Evolutionary conservation across 2,888 invertebrate genomes (phyloP), one percentile per base, ranked within the genome.

Genomic region (Calliopum simillimum): DNA sequence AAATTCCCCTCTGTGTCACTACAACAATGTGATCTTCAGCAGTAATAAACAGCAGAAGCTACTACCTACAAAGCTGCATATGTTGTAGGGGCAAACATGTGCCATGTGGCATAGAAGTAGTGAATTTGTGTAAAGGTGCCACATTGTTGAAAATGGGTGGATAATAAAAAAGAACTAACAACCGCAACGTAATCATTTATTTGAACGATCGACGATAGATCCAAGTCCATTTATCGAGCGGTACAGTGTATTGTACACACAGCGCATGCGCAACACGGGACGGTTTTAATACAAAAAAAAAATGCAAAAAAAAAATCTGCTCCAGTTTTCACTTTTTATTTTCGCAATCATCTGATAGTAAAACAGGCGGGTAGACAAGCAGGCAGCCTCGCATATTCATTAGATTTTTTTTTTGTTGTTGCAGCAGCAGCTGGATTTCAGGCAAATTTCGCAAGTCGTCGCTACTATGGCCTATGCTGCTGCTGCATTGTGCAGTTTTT

Each of bases 241-340:
- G n/a, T 33, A 8, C 8, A 8, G 8, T 33, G 33, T 33, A 6
- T 6, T 8, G 8, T 4, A 33, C 33, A 33, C 33, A 3, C 33
- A 33, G 33, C 8, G 33, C 33, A 8, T 1, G 33, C 33, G 33
- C 33, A 33, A 8, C 33, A 33, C 33, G 33, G 33, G 33, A 33
- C 33, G 8, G 5, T 33, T 33, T 33, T 33, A 33, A 33, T 33
- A 8, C 33, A 33, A 33, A 2, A 33, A 33, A 33, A 4, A 33
- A n/a, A n/a, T n/a, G 4, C 2, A 33, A 25, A 33, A 33, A 33
- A 33, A 33, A 33, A 64, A 64, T 21, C 66, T 58, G 33, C 66
- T 23, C 56, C 19, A 56, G 66, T 58, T 66, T 66, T 66, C 66
- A 47, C 66, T 66, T 66, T 66, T 33, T 8, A 33, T 33, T 53